A percentile compares a stretch with the other conserved stretches of the same genome.
These are phyloP conservation scores for Frieseomelitta varia DNA, from an alignment of 1,140 invertebrate species.

Conservation along the genomic window DNA sequence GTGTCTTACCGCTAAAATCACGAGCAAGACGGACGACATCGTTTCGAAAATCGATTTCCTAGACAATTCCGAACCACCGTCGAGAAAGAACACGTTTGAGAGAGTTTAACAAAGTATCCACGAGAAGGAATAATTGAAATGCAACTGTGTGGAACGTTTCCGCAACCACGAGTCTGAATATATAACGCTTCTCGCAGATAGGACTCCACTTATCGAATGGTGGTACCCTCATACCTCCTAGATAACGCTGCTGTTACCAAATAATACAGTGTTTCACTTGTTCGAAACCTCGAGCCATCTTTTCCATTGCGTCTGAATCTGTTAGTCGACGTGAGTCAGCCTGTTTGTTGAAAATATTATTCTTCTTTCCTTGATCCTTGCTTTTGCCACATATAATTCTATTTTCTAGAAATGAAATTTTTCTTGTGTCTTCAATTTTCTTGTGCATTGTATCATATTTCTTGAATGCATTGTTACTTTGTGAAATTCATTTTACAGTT, in stretches of 20 bases:
- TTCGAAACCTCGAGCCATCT: background rate
- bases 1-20: slow-evolving; percentile 31
- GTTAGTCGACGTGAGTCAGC: background rate
- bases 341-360: background rate
- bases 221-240: slow-evolving; percentile 66
- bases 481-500: background rate
- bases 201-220: slow-evolving; percentile 64
- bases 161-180: background rate
- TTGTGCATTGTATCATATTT: too few species aligned
- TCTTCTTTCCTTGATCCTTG: too few species aligned
- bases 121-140: background rate
- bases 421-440: too few species aligned
- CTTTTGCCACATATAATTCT: too few species aligned
- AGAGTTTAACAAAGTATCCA: background rate
- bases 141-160: background rate
- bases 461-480: background rate
- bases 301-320: background rate
- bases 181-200: slow-evolving; percentile 19
- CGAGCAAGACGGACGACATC: background rate
- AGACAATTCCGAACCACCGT: background rate
- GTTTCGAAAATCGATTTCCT: background rate
- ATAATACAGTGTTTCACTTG: background rate
- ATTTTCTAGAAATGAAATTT: too few species aligned
- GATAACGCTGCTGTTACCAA: slow-evolving; percentile 52
- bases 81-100: background rate